Percentiles rank a stretch among this genome's conserved stretches.
phyloP scores from a whole-genome alignment of 2,797 vertebrate genomes.

The Choloepus didactylus region DNA sequence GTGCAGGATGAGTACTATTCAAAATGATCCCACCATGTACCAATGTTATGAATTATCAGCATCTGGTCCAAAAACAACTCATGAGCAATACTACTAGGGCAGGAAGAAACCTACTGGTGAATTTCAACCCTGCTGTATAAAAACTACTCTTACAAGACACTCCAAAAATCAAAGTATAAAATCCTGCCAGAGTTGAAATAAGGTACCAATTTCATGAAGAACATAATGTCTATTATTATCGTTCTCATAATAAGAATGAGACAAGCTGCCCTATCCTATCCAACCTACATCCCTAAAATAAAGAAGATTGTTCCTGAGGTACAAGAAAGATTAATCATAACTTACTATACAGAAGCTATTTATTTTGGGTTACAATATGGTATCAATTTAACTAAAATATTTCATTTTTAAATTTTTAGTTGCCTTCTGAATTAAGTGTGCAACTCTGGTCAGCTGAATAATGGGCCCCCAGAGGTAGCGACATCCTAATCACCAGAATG shows the following conservation, averaged over 20 bases:
- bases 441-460: not conserved
- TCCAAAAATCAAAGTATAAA: constrained; percentile 5
- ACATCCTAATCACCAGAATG: not conserved
- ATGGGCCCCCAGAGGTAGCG: not conserved
- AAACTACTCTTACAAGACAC: not conserved
- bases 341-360: not conserved
- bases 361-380: not conserved
- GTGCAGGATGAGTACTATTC: not conserved
- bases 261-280: not conserved
- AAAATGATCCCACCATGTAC: not conserved
- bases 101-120: not conserved
- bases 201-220: not conserved
- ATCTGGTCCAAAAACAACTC: constrained; percentile 3
- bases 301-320: not conserved
- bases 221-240: not conserved
- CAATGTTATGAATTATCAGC: not conserved
- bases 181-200: not conserved
- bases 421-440: not conserved
- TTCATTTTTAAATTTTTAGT: not conserved
- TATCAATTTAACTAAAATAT: constrained; percentile 25
- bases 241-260: not conserved
- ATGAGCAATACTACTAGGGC: not conserved
- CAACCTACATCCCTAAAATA: not conserved
- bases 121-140: not conserved
- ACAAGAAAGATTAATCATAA: constrained; percentile 1